A percentile compares a stretch with the other conserved stretches of the same genome.
Conservation (phyloP, 2,797 vertebrate species). For the Sebastes paucispinis region DNA sequence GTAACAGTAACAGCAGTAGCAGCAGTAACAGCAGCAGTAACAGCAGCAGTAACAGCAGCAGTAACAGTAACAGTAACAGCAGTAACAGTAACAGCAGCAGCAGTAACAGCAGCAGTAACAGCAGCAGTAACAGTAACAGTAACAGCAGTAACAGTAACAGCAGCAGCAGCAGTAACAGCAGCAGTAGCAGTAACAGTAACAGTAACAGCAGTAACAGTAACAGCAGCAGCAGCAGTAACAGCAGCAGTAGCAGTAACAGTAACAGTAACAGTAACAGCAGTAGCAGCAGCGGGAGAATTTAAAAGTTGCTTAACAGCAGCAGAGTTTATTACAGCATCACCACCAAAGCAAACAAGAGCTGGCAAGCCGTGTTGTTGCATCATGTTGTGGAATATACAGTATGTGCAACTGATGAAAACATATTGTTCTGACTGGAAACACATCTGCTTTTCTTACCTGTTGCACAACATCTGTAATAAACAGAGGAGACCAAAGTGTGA, state of each 20-base stretch:
- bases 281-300: neutral
- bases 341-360: neutral
- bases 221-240: no score
- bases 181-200: rapidly evolving
- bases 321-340: neutral
- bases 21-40: rapidly evolving
- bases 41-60: no score
- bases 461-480: neutral
- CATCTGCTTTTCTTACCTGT: neutral
- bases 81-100: rapidly evolving
- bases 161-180: no score
- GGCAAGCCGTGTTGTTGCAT: neutral
- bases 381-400: neutral
- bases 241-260: no score
- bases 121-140: no score
- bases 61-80: rapidly evolving
- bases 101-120: no score
- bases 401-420: neutral
- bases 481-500: neutral
- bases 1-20: rapidly evolving
- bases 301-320: neutral
- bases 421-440: neutral
- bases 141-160: no score
- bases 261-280: no score
- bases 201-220: no score